A percentile compares a stretch with the other conserved stretches of the same genome.
Conservation (phyloP, 2,888 invertebrate genomes). For the Eupithecia subumbrata region DNA sequence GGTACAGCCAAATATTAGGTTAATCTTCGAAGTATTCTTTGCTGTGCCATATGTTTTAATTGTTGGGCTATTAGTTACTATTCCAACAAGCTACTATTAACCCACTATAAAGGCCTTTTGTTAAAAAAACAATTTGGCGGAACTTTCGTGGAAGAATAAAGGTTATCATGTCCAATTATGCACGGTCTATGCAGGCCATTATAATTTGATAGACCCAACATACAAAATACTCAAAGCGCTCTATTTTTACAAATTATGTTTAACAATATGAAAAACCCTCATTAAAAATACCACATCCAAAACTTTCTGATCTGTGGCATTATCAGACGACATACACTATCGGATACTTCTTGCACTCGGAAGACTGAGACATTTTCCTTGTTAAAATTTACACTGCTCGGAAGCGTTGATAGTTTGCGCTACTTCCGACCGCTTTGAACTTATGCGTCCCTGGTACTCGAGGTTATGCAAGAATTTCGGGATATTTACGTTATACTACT, state of each 20-base stretch:
- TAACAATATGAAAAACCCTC: no score
- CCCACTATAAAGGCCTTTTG: no score
- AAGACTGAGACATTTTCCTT: conserved; percentile 15
- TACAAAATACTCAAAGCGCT: no score
- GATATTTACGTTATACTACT: not conserved
- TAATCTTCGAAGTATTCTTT: no score
- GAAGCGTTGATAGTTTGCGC: conserved; percentile 17
- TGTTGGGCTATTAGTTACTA: not conserved
- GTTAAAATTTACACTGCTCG: conserved; percentile 17
- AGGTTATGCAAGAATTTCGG: not conserved
- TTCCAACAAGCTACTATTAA: not conserved
- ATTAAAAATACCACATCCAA: not conserved
- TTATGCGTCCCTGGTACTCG: conserved; percentile 3
- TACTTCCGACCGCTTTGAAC: conserved; percentile 3
- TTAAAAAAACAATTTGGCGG: no score
- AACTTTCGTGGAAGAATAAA: no score
- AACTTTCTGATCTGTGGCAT: not conserved
- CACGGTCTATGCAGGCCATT: no score
- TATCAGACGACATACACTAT: conserved; percentile 17
- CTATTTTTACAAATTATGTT: no score
- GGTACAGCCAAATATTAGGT: no score
- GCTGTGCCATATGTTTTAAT: no score
- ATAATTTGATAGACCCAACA: no score
- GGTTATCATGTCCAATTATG: no score
- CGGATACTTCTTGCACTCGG: conserved; percentile 11